Conservation (phyloP, 2,113 vertebrate species). For the Lucifuga dentata region DNA sequence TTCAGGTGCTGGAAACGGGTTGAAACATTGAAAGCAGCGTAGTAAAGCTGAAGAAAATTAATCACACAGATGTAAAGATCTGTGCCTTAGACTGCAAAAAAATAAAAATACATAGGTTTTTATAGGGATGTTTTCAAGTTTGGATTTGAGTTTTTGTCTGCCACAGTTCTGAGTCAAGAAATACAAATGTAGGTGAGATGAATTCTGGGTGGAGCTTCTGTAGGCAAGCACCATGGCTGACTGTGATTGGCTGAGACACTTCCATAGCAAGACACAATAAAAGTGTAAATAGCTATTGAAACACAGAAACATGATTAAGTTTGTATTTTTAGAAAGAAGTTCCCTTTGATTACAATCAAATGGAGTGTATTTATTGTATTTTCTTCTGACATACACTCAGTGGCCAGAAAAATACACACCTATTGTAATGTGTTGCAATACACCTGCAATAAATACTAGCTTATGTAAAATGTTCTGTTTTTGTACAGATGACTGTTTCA, state of each 20-base stretch:
- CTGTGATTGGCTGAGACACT: background rate
- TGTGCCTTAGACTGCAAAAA: too few species aligned
- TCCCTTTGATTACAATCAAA: too few species aligned
- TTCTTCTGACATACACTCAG: too few species aligned
- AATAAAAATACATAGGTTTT: background rate
- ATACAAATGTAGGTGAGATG: background rate
- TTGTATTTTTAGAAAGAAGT: background rate
- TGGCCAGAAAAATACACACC: too few species aligned
- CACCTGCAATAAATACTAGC: too few species aligned
- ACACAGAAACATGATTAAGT: background rate
- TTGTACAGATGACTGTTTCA: too few species aligned
- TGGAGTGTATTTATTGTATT: too few species aligned
- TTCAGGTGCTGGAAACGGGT: conserved; percentile 23
- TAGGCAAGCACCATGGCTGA: background rate
- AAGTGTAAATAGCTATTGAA: too few species aligned
- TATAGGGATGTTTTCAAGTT: background rate
- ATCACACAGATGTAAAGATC: too few species aligned
- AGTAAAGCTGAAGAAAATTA: background rate
- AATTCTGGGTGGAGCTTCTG: conserved; percentile 1
- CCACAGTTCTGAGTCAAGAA: background rate
- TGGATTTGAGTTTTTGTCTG: background rate
- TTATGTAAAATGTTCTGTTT: too few species aligned
- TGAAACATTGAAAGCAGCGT: background rate
- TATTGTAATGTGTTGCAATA: too few species aligned
- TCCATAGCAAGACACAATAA: background rate